Base-by-base conservation (phyloP, 2,888 invertebrate genomes). In the Drepana falcataria region DNA sequence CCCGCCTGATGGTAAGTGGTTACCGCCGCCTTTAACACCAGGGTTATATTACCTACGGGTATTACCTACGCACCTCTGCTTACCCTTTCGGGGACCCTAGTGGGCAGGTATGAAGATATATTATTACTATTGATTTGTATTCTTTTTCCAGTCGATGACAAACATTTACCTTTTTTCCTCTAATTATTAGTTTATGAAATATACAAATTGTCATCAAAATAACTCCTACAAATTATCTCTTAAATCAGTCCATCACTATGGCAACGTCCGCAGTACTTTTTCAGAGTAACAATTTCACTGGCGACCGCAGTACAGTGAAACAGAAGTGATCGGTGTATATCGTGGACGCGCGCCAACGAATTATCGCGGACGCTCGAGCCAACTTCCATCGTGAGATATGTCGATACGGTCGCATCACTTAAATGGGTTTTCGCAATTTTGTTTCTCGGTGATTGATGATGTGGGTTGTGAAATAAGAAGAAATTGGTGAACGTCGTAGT, bases 351-450 rank as follows among this genome's bases (percentile, higher is more conserved):
- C 47, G 60, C 60, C 59, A 60, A 57, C 58, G 21, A 63, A 60
- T 63, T 63, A 63, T 55, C 55, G 56, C 53, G 41, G 6, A 48
- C 35, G 47, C 4, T 49, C 48, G 37, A 59, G 60, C 60, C 63
- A 63, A 63, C 55, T 59, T 59, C 59, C 53, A 59, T 40, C 5
- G 33, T 49, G 49, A 49, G 40, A 49, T 49, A 49, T 51, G 51
- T 40, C 51, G 51, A 51, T 51, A 51, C 51, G 51, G 40, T 34
- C 51, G 3, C 35, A 40, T 51, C 51, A 51, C 51, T 51, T 34
- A 41, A 6, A 40, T 5, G 40, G 34, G 40, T 33, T 33, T 5
- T 6, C n/a, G 33, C 40, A n/a, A 49, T 33, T 40, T 7, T 49
- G 21, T 49, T n/a, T 9, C 48, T 35, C 2, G 6, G 44, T 44